Conservation (phyloP, 2,113 vertebrate genomes). For the Gambusia affinis region DNA sequence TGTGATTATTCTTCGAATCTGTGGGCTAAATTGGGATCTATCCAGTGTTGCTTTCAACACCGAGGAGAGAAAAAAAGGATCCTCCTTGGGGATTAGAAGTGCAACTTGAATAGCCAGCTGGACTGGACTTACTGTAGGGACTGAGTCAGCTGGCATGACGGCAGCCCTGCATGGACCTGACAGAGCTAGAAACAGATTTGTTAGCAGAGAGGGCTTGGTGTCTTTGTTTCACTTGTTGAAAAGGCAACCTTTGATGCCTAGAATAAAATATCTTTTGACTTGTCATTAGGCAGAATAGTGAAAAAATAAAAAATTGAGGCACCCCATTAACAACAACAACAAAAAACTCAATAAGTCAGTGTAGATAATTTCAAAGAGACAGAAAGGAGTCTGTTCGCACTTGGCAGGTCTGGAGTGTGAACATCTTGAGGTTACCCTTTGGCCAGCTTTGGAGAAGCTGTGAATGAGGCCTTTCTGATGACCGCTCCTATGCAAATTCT, state of each 20-base stretch:
- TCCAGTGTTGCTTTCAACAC: neutral
- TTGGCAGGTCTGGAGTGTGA: slow-evolving; percentile 55
- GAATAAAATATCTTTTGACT: neutral
- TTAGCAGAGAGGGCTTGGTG: neutral
- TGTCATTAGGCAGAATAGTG: neutral
- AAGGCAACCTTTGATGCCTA: neutral
- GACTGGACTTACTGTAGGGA: neutral
- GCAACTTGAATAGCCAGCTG: neutral
- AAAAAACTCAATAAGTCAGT: neutral
- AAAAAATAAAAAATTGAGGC: neutral
- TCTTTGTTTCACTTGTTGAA: neutral
- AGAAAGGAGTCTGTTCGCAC: slow-evolving; percentile 63
- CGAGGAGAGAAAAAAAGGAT: neutral
- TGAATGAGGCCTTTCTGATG: slow-evolving; percentile 72
- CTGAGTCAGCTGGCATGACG: neutral
- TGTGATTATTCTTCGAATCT: too few species aligned
- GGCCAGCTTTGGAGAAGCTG: slow-evolving; percentile 54
- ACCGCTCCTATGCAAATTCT: slow-evolving; percentile 48
- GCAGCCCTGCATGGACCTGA: neutral
- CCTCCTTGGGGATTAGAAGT: neutral
- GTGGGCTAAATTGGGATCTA: neutral
- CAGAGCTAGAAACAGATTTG: neutral
- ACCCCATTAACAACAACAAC: slow-evolving; percentile 9
- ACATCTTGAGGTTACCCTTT: slow-evolving; percentile 62
- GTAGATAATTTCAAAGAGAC: slow-evolving; percentile 40